Evolutionary conservation across 2,797 vertebrate genomes (phyloP).

Genomic region (Holocentrus rufus): DNA sequence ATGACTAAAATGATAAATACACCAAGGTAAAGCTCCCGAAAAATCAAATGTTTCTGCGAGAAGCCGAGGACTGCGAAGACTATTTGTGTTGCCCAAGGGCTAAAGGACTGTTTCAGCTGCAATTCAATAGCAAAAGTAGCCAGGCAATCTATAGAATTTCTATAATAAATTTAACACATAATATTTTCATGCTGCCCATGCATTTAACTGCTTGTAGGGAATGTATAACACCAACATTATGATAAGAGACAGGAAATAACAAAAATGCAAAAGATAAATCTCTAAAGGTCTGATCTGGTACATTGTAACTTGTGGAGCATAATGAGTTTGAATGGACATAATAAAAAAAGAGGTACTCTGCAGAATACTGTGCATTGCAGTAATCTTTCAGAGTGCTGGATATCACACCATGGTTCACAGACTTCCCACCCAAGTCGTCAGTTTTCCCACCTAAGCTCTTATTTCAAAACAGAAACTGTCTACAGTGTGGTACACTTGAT

Average conservation of each 20-base stretch:
- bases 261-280: conserved; percentile 17
- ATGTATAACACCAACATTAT: conserved; percentile 26
- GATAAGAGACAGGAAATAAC: neutral
- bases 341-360: conserved; percentile 17
- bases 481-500: conserved; percentile 50
- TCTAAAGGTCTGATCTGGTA: neutral
- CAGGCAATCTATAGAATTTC: conserved; percentile 61
- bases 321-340: conserved; percentile 27
- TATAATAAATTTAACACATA: conserved; percentile 49
- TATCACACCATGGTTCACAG: conserved; percentile 39
- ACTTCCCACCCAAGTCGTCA: conserved; percentile 29
- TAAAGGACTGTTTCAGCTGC: conserved; percentile 64
- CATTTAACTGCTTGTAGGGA: conserved; percentile 26
- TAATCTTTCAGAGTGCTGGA: conserved; percentile 33
- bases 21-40: conserved; percentile 65
- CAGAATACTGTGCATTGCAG: conserved; percentile 2
- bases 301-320: conserved; percentile 8
- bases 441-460: conserved; percentile 40
- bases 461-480: conserved; percentile 68
- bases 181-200: conserved; percentile 33
- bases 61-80: conserved; percentile 61
- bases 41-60: conserved; percentile 74
- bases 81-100: conserved; percentile 66
- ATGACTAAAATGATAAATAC: conserved; percentile 82
- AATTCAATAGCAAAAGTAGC: conserved; percentile 68